phyloP scores from a whole-genome alignment of 2,888 invertebrate genomes.

The Dendrolimus pini region DNA sequence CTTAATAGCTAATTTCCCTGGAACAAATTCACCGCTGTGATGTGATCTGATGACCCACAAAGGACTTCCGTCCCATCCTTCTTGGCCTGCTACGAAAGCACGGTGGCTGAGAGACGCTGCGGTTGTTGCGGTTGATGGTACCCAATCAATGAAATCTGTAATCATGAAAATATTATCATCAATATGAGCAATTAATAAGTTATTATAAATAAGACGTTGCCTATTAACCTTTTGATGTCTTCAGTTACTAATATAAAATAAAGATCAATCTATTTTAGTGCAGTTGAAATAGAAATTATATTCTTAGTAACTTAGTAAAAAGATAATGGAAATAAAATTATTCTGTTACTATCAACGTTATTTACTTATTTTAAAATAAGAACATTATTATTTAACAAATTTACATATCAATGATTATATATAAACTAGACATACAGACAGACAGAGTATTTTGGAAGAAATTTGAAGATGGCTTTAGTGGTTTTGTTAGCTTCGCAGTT shows the following conservation, averaged over 20 bases:
- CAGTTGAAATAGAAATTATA: not conserved
- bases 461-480: too few species aligned
- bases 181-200: not conserved
- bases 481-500: too few species aligned
- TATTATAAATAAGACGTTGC: not conserved
- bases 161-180: constrained; percentile 1
- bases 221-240: too few species aligned
- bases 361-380: too few species aligned
- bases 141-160: constrained; percentile 48
- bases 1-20: constrained; percentile 59
- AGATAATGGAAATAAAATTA: not conserved
- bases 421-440: too few species aligned
- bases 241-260: too few species aligned
- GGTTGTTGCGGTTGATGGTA: constrained; percentile 34
- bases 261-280: too few species aligned
- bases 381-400: too few species aligned
- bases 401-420: too few species aligned
- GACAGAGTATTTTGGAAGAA: too few species aligned
- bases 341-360: constrained; percentile 3
- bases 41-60: constrained; percentile 62
- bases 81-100: constrained; percentile 56
- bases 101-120: constrained; percentile 35
- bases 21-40: constrained; percentile 53
- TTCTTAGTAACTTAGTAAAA: not conserved
- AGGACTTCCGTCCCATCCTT: constrained; percentile 63